Evolutionary conservation across 1,140 invertebrate species (phyloP).

Genomic region (Macrostomum lignano): DNA sequence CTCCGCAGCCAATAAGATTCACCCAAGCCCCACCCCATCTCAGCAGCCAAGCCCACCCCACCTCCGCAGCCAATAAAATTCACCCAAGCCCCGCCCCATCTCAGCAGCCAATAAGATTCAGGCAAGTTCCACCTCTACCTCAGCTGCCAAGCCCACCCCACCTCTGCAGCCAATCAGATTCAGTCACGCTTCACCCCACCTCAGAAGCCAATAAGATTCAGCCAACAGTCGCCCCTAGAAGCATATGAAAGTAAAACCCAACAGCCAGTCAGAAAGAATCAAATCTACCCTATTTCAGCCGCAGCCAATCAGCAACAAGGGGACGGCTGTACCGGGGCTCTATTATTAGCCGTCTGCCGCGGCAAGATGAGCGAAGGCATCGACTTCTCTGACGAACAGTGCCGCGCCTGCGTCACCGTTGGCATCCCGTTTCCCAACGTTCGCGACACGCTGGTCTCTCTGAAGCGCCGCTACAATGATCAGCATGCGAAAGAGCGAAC

Average conservation of each 20-base stretch:
- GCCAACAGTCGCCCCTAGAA: background rate
- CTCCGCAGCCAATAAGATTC: too few relatives aligned
- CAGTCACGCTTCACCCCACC: background rate
- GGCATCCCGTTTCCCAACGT: constrained; percentile 13
- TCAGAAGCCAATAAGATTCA: background rate
- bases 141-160: too few relatives aligned
- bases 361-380: constrained; percentile 56
- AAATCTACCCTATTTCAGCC: constrained; percentile 8
- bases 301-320: background rate
- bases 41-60: too few relatives aligned
- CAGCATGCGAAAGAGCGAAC: constrained; percentile 14
- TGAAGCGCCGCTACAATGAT: background rate
- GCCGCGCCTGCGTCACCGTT: constrained; percentile 47
- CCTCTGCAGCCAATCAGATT: background rate
- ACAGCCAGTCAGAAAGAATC: constrained; percentile 5
- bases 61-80: too few relatives aligned
- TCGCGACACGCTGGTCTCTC: background rate
- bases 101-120: too few relatives aligned
- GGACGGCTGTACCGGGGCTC: constrained; percentile 30
- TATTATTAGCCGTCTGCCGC: constrained; percentile 45
- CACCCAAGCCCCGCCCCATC: too few relatives aligned
- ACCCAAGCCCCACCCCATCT: too few relatives aligned
- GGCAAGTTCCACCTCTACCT: too few relatives aligned
- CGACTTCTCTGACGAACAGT: constrained; percentile 51
- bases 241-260: background rate